A percentile compares a stretch with the other conserved stretches of the same genome.
These are phyloP conservation scores for Deroptyus accipitrinus DNA, from an alignment of 2,113 vertebrate genomes.

Conservation along the genomic window DNA sequence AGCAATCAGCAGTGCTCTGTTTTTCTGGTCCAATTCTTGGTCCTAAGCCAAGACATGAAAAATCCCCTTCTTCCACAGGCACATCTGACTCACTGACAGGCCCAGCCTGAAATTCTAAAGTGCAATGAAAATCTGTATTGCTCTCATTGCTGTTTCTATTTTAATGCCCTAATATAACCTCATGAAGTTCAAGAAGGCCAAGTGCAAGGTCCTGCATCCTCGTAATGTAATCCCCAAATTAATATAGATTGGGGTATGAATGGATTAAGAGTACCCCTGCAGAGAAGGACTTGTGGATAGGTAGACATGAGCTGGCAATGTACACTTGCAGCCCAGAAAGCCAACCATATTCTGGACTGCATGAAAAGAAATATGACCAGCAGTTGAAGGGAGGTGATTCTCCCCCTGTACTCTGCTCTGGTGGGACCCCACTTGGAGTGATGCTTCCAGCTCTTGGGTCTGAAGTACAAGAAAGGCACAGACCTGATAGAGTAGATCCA, in stretches of 20 bases:
- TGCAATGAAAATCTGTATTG: background rate
- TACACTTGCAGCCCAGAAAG: background rate
- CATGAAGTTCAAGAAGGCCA: background rate
- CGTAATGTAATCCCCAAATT: background rate
- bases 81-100: background rate
- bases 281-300: background rate
- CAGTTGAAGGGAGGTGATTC: background rate
- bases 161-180: background rate
- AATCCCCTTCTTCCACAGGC: background rate
- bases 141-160: background rate
- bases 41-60: background rate
- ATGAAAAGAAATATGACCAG: background rate
- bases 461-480: background rate
- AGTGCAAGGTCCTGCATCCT: background rate
- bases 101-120: background rate
- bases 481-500: fast-evolving
- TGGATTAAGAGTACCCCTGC: background rate
- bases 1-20: background rate
- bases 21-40: background rate
- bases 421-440: background rate
- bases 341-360: background rate
- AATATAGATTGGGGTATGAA: background rate
- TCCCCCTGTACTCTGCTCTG: background rate
- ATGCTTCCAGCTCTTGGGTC: background rate
- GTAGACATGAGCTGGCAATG: background rate